These are phyloP conservation scores for Salticus scenicus DNA, from an alignment of 2,888 invertebrate genomes.

Conservation along the genomic window DNA sequence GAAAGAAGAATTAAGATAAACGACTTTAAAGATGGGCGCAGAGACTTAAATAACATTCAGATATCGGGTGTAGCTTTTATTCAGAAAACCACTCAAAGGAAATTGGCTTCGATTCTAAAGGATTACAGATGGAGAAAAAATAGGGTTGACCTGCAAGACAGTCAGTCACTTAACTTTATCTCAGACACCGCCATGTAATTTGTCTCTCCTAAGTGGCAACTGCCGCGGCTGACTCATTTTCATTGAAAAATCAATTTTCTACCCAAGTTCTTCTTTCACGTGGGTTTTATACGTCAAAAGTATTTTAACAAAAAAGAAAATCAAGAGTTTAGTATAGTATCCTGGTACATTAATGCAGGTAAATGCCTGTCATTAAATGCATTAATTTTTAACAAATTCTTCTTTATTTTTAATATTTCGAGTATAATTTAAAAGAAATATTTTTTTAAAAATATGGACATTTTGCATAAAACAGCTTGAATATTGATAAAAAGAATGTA, in stretches of 20 bases:
- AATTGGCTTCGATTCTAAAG: background rate
- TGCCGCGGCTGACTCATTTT: background rate
- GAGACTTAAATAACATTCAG: background rate
- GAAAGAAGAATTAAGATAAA: background rate
- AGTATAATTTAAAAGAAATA: too few species aligned
- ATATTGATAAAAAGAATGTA: too few species aligned
- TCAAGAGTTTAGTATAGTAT: too few species aligned
- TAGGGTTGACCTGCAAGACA: background rate
- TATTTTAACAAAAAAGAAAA: too few species aligned
- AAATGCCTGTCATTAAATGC: too few species aligned
- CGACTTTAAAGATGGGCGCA: background rate
- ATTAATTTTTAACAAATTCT: too few species aligned
- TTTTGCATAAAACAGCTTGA: too few species aligned
- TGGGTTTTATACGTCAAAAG: too few species aligned
- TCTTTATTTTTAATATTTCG: too few species aligned
- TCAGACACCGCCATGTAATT: background rate
- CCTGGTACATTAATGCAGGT: too few species aligned
- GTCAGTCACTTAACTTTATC: background rate
- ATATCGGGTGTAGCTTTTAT: background rate
- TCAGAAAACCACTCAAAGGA: background rate
- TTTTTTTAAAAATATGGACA: too few species aligned
- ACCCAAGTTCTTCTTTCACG: too few species aligned
- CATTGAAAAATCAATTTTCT: background rate
- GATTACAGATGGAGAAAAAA: background rate
- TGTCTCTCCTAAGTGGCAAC: background rate